Conservation (phyloP, 2,888 invertebrate genomes). For the Scrobipalpa costella region DNA sequence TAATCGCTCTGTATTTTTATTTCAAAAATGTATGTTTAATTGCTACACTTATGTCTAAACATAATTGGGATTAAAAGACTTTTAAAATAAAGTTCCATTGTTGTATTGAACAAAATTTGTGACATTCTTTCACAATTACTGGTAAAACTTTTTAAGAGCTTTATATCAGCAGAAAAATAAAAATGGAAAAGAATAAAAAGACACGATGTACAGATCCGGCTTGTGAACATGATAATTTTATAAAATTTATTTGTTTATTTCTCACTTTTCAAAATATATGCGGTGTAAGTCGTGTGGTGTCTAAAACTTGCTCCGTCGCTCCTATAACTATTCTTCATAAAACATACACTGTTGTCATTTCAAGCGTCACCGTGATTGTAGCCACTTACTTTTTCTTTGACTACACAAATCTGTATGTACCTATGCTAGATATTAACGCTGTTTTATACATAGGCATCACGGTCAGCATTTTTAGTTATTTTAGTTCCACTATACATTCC, state of each 20-base stretch:
- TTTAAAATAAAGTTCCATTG: too few relatives aligned
- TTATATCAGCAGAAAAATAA: too few relatives aligned
- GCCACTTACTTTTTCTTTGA: neutral
- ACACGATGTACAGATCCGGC: too few relatives aligned
- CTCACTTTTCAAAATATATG: neutral
- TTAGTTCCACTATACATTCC: slow-evolving; percentile 36
- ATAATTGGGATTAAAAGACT: too few relatives aligned
- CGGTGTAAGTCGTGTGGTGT: neutral
- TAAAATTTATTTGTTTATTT: neutral
- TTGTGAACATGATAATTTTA: neutral
- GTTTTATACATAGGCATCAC: neutral
- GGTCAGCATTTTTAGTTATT: neutral
- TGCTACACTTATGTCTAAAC: too few relatives aligned
- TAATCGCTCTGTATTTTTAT: too few relatives aligned
- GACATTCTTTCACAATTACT: too few relatives aligned
- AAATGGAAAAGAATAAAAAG: too few relatives aligned
- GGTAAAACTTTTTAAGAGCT: too few relatives aligned
- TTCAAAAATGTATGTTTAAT: too few relatives aligned
- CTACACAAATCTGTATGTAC: neutral
- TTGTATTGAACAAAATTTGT: too few relatives aligned
- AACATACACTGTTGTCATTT: neutral
- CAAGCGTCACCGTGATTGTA: neutral
- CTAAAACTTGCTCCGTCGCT: neutral
- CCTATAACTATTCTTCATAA: neutral
- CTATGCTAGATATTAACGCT: neutral